Evolutionary conservation across 2,888 invertebrate species (phyloP).

Genomic region (Nymphalis urticae): DNA sequence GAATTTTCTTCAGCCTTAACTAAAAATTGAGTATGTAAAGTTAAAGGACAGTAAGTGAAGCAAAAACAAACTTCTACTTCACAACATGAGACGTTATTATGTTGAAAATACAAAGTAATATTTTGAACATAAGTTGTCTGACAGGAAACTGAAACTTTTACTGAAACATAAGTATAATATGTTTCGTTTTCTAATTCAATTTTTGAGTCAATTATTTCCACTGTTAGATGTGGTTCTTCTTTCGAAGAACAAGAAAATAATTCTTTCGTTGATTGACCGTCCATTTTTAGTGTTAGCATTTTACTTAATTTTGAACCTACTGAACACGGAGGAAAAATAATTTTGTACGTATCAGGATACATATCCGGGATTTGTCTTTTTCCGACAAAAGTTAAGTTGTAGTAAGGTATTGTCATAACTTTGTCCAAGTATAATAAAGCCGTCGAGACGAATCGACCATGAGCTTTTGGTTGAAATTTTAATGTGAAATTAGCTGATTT

Average conservation of each 20-base stretch:
- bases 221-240: constrained; percentile 52
- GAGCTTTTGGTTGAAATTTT: constrained; percentile 66
- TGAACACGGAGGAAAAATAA: constrained; percentile 67
- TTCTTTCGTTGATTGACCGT: constrained; percentile 49
- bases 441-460: constrained; percentile 62
- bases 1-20: constrained; percentile 57
- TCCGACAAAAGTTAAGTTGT: constrained; percentile 69
- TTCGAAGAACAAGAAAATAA: constrained; percentile 56
- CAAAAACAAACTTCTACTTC: constrained; percentile 66
- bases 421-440: constrained; percentile 69
- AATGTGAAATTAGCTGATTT: constrained; percentile 50
- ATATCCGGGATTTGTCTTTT: constrained; percentile 56
- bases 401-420: constrained; percentile 63
- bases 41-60: constrained; percentile 65
- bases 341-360: constrained; percentile 54
- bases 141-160: constrained; percentile 54
- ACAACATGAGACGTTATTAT: constrained; percentile 60
- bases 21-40: constrained; percentile 57
- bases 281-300: constrained; percentile 54
- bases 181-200: constrained; percentile 42
- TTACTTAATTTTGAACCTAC: constrained; percentile 52
- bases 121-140: constrained; percentile 47
- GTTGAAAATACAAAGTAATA: constrained; percentile 55
- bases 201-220: constrained; percentile 50
- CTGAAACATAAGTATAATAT: constrained; percentile 51